Evolutionary conservation across 2,113 vertebrate genomes (phyloP).

Genomic region (Sylvietta virens): DNA sequence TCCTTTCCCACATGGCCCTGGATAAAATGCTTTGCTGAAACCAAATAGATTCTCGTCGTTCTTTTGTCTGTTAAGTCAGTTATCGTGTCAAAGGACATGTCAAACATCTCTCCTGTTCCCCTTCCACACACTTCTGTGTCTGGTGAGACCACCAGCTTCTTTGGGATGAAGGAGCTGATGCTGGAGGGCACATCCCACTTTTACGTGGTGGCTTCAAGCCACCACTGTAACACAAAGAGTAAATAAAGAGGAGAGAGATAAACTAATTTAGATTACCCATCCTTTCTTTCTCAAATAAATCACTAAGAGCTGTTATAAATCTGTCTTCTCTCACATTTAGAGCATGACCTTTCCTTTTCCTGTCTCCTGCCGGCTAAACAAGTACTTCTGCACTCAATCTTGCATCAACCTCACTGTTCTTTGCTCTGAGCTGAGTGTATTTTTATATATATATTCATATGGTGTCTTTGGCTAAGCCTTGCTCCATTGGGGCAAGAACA

Average conservation of each 20-base stretch:
- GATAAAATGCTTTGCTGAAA: not conserved
- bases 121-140: fast-evolving
- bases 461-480: not conserved
- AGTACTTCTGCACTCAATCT: not conserved
- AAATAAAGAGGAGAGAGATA: not conserved
- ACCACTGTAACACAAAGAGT: not conserved
- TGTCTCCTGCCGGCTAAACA: not conserved
- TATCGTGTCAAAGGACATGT: not conserved
- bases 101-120: not conserved
- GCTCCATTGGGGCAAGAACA: fast-evolving
- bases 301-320: not conserved
- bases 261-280: not conserved
- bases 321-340: not conserved
- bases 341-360: not conserved
- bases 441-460: not conserved
- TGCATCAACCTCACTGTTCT: not conserved
- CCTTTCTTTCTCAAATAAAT: not conserved
- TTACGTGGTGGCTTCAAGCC: not conserved
- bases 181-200: not conserved
- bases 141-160: not conserved
- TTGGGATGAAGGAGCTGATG: not conserved
- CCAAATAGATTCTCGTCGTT: not conserved
- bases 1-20: not conserved
- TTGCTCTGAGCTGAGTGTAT: not conserved
- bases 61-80: not conserved